Conservation (phyloP, 2,797 vertebrate species). For the Etheostoma nigrum region DNA sequence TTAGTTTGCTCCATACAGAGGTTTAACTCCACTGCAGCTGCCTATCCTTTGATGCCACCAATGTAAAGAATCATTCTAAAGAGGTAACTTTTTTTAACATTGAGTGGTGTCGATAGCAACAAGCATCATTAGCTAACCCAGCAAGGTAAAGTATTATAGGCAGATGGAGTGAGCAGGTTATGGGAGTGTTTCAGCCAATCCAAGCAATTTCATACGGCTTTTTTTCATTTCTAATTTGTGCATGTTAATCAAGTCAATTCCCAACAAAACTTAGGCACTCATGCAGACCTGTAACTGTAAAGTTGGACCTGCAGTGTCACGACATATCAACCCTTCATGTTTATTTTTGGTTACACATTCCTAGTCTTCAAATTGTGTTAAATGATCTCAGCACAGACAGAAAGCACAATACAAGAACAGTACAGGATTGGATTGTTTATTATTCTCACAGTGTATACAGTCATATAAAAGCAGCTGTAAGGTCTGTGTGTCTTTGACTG, state of each 20-base stretch:
- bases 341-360: conserved; percentile 1
- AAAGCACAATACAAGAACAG: not conserved
- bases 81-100: conserved; percentile 16
- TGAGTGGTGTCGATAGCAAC: conserved; percentile 55
- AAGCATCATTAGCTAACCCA: conserved; percentile 19
- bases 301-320: not conserved
- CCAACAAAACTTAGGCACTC: not conserved
- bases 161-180: not conserved
- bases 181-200: not conserved
- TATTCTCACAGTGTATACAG: not conserved
- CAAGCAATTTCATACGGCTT: not conserved
- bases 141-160: conserved; percentile 9
- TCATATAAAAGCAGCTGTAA: conserved; percentile 7
- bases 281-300: not conserved
- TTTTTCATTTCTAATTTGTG: not conserved
- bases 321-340: conserved; percentile 5
- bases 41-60: not conserved
- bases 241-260: not conserved
- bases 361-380: conserved; percentile 10
- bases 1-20: too few relatives aligned
- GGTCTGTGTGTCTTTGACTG: not conserved
- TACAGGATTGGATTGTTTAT: conserved; percentile 1
- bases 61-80: conserved; percentile 30
- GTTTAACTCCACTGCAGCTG: too few relatives aligned
- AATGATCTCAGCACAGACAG: conserved; percentile 4